Percentiles rank a stretch among this genome's conserved stretches.
phyloP scores from a whole-genome alignment of 30 jellyfish, hydroid and myxozoan genomes.

The Mastigias papua region DNA sequence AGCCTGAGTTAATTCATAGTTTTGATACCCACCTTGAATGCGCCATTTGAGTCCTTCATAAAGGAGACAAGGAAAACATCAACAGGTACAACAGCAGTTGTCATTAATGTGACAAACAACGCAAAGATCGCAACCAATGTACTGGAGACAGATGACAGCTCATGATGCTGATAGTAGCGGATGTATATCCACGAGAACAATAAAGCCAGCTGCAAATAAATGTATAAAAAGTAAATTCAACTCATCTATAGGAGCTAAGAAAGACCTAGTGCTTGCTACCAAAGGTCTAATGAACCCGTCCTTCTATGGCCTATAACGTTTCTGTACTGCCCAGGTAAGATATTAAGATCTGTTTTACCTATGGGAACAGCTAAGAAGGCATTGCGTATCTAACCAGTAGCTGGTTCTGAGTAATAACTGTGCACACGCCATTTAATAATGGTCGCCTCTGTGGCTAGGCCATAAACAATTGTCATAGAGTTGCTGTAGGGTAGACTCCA shows the following conservation, averaged over 20 bases:
- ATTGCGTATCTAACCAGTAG: too few relatives aligned
- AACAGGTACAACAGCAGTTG: conserved; percentile 93
- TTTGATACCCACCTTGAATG: conserved; percentile 73
- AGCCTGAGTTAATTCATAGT: too few relatives aligned
- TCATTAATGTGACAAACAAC: conserved; percentile 78
- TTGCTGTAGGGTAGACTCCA: neutral
- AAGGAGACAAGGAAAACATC: conserved; percentile 92
- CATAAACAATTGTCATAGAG: neutral
- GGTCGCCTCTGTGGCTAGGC: neutral
- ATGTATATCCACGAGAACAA: conserved; percentile 82
- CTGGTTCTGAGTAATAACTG: too few relatives aligned
- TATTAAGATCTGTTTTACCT: too few relatives aligned
- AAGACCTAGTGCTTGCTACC: too few relatives aligned
- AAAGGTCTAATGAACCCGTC: too few relatives aligned
- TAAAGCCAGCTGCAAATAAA: conserved; percentile 72
- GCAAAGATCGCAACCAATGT: conserved; percentile 80
- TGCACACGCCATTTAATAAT: too few relatives aligned
- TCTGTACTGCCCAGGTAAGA: too few relatives aligned
- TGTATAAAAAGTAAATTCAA: neutral
- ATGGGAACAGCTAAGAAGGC: too few relatives aligned
- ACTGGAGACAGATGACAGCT: conserved; percentile 78
- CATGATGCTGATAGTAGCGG: conserved; percentile 91
- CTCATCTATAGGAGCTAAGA: too few relatives aligned
- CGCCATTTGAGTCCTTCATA: conserved; percentile 87
- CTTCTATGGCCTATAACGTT: too few relatives aligned